Evolutionary conservation across 2,113 vertebrate genomes (phyloP), one percentile per base, ranked within the genome.

Genomic region (Triplophysa dalaica): DNA sequence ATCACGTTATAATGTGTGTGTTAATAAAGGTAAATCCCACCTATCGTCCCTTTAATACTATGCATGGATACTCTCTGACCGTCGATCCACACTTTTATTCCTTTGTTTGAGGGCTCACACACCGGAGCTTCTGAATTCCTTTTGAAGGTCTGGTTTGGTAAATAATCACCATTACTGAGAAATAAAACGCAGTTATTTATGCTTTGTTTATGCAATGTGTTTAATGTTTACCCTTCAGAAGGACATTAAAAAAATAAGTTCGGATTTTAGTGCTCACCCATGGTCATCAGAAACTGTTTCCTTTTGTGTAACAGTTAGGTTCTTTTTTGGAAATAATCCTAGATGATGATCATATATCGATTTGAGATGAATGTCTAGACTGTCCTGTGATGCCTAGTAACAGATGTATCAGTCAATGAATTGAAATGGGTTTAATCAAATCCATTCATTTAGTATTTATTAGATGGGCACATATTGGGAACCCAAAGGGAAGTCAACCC

Each of bases 321-420:
- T 92, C 85, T 93, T 95, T 56, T 78, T 86, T 77, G 85, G 88
- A 81, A 95, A 90, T 43, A 90, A 74, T 68, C 89, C 88, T 0
- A 85, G 84, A 77, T 94, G 91, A 64, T 96, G 94, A 78, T 96
- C 78, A 19, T 96, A 96, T 63, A 92, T 81, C 0, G 93, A 79
- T 16, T 84, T 90, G 1, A 97, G 89, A 13, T 94, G 89, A 76
- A 95, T 91, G 85, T 96, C 94, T 7, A 96, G 89, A 65, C 94
- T 94, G 89, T 95, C 92, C 4, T 81, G 87, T 0, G 89, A 88
- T 81, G 83, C 82, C 94, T 96, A 77, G 0, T 8, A 70, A 9
- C 69, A 69, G 38, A 77, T 2, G 70, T 22, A n/a, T 33, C 10
- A 56, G 26, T 72, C 17, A 72, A 12, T 38, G 5, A 4, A n/a